Percentiles rank a stretch among this genome's conserved stretches.
Conservation (phyloP, 2,113 vertebrate genomes). For the Mus musculus region GRCm39 chr11:53524001-53524500, state of each 20-base stretch:
- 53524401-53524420: neutral
- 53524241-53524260: neutral
- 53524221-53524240: neutral
- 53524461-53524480: neutral
- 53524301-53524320: neutral
- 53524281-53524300: neutral
- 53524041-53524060: constrained; percentile 23
- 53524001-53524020: constrained; percentile 76
- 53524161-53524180: neutral
- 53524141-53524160: neutral
- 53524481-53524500: neutral
- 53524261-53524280: neutral
- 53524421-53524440: neutral
- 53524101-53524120: neutral
- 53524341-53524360: neutral
- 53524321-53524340: neutral
- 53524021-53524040: constrained; percentile 61
- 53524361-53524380: neutral
- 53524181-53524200: neutral
- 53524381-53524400: rapidly evolving
- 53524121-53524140: neutral
- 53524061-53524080: neutral
- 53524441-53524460: neutral
- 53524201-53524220: neutral
- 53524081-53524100: neutral